phyloP scores from a whole-genome alignment of 2,888 invertebrate genomes.

The Girardia tigrina region DNA sequence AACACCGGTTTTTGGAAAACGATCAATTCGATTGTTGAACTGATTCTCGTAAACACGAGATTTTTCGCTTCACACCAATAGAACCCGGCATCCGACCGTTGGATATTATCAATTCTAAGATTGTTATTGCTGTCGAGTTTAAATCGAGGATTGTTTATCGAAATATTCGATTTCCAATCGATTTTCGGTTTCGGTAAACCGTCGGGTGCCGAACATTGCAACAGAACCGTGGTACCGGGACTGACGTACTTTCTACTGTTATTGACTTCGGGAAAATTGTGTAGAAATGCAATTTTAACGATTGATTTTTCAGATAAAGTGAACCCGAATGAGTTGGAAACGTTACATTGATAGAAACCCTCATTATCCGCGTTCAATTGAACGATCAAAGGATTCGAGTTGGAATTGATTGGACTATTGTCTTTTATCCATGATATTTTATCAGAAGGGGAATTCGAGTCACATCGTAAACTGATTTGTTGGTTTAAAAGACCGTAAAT shows the following conservation, averaged over 20 bases:
- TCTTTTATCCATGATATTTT: slow-evolving; percentile 5
- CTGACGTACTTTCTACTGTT: neutral
- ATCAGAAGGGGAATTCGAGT: neutral
- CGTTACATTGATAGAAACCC: neutral
- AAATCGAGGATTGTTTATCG: neutral
- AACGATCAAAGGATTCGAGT: neutral
- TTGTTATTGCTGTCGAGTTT: slow-evolving; percentile 8
- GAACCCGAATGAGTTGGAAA: neutral
- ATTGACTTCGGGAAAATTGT: neutral
- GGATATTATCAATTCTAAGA: slow-evolving; percentile 16
- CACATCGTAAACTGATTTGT: neutral
- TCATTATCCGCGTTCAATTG: neutral
- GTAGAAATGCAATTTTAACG: neutral
- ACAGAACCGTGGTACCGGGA: neutral
- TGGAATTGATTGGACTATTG: neutral
- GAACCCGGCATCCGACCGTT: neutral
- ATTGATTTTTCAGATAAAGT: neutral
- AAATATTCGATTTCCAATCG: neutral
- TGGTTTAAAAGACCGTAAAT: neutral
- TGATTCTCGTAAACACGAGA: neutral
- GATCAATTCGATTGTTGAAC: neutral
- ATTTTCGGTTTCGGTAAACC: slow-evolving; percentile 17
- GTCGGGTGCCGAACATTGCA: slow-evolving; percentile 9
- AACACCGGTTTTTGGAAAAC: neutral
- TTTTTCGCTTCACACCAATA: slow-evolving; percentile 20